Evolutionary conservation across 1,140 invertebrate genomes (phyloP), one percentile per base, ranked within the genome.

Genomic region (Lasioglossum albipes): DNA sequence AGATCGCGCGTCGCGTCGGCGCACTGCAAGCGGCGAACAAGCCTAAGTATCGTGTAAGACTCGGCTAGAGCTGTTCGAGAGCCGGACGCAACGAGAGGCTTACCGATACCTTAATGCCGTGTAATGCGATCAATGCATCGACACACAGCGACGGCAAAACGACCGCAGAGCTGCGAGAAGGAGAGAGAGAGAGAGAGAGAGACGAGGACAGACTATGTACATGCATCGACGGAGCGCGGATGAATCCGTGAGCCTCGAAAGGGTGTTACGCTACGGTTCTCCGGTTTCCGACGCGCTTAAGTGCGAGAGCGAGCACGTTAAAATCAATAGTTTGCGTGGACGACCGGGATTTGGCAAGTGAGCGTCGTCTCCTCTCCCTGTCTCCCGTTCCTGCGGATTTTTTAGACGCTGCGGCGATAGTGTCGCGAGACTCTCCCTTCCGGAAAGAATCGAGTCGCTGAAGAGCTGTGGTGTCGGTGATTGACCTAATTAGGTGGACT

Each of bases 81-180:
- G 62, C 61, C 49, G 79, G 76, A 70, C 59, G 45, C 80, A 79
- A 82, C 74, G 79, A 89, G 86, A 82, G 88, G 89, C 90, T 92
- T 92, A 92, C 83, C 87, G 87, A 88, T 91, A 87, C 85, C 87
- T 72, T 92, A 93, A 93, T 92, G 83, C 91, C 87, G 69, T 90
- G 90, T 93, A 93, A 93, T 93, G 88, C 90, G 92, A 92, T 92
- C 91, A 92, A 87, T 81, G 85, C 83, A 85, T 87, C 75, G 86
- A 88, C 79, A 85, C 79, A 85, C 87, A 86, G 84, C 59, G 83
- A 85, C 74, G 83, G 77, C n/a, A 70, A 74, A 70, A 82, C 31
- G 65, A 59, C 59, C 42, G 69, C 36, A 20, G 62, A 18, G 20
- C n/a, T 10, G 27, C 49, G 42, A 16, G n/a, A n/a, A n/a, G 42